Conservation (phyloP, 2,113 vertebrate species). For the Perccottus glenii region DNA sequence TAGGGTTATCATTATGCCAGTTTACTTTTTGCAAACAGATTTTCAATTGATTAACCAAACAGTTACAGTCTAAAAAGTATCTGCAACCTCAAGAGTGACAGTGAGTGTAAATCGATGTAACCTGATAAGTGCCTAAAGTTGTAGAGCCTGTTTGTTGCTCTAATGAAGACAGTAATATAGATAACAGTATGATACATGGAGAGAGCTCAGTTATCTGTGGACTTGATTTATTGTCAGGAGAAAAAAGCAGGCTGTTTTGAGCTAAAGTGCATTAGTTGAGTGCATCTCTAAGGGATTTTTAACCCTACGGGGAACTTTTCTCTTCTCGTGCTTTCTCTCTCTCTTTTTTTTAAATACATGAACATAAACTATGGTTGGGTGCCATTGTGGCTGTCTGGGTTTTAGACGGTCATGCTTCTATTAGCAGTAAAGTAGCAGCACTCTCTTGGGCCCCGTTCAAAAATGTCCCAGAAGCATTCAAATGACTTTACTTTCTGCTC, state of each 20-base stretch:
- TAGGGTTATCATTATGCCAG: neutral
- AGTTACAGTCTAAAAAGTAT: neutral
- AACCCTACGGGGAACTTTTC: conserved; percentile 44
- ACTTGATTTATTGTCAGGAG: conserved; percentile 42
- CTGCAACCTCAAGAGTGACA: conserved; percentile 15
- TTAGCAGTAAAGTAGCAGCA: conserved; percentile 48
- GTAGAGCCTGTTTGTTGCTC: no score
- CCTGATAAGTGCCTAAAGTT: conserved; percentile 29
- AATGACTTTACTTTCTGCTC: conserved; percentile 63
- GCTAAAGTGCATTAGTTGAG: conserved; percentile 62
- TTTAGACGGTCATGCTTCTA: conserved; percentile 37
- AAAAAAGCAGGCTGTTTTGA: conserved; percentile 43
- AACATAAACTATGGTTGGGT: conserved; percentile 36
- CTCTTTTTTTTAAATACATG: conserved; percentile 12
- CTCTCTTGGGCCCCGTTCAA: conserved; percentile 68
- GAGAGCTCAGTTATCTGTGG: conserved; percentile 42
- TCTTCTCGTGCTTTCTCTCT: neutral
- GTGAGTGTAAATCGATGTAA: conserved; percentile 19
- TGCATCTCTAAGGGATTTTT: conserved; percentile 56
- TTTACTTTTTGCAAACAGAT: neutral
- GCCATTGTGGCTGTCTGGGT: conserved; percentile 33
- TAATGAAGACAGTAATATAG: neutral
- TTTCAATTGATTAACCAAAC: no score
- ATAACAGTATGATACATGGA: conserved; percentile 49
- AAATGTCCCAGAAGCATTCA: conserved; percentile 75